A percentile compares a stretch with the other conserved stretches of the same genome.
Evolutionary conservation across 2,113 vertebrate species (phyloP).

Genomic region (Macrotis lagotis): DNA sequence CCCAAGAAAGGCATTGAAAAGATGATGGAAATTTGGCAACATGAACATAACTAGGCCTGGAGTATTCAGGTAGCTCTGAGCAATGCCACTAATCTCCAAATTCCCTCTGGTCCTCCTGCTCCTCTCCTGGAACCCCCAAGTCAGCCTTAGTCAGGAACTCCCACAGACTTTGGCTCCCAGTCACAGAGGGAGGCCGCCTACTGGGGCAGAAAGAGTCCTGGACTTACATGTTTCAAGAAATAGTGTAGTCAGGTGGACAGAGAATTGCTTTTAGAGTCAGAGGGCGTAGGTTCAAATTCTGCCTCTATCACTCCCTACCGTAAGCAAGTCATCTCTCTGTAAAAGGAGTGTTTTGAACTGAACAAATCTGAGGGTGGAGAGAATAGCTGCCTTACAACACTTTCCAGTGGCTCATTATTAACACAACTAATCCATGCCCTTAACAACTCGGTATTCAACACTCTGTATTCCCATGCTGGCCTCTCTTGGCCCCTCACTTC

Average conservation of each 20-base stretch:
- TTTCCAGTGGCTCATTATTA: neutral
- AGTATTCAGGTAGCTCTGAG: neutral
- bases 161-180: neutral
- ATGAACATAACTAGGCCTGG: neutral
- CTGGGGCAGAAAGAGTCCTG: neutral
- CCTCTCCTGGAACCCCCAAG: neutral
- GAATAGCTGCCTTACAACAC: no score
- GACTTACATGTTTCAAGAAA: neutral
- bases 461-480: no score
- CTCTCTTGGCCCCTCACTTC: no score
- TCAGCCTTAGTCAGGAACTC: neutral
- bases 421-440: neutral
- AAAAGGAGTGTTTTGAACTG: neutral
- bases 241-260: neutral
- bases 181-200: neutral
- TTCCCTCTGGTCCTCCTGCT: neutral
- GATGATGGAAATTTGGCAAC: neutral
- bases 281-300: neutral
- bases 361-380: neutral
- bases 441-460: no score
- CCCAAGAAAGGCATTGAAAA: neutral
- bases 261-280: neutral
- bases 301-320: neutral
- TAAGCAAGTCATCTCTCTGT: neutral
- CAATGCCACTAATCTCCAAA: neutral